Percentiles rank a stretch among this genome's conserved stretches.
Evolutionary conservation across 1,140 invertebrate species (phyloP).

Genomic region (Atta texana): DNA sequence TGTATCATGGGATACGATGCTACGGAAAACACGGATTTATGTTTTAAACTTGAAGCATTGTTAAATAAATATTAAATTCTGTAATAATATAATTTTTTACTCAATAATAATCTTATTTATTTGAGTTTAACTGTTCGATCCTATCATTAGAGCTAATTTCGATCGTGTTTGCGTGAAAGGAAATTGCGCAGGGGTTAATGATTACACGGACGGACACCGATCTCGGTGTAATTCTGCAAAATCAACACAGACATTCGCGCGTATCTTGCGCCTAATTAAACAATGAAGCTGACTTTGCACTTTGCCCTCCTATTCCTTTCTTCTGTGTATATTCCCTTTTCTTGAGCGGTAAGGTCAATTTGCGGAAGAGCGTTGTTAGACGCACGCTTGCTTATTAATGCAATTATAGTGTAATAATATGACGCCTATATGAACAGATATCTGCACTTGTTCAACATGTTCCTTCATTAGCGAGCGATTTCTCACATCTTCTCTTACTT

Average conservation of each 20-base stretch:
- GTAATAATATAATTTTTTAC: not conserved
- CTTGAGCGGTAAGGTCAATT: slow-evolving; percentile 34
- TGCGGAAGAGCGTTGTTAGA: slow-evolving; percentile 60
- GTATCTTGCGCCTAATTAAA: slow-evolving; percentile 36
- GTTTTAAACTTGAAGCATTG: not conserved
- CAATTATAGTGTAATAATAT: slow-evolving; percentile 62
- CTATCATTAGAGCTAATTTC: not conserved
- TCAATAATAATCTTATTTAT: not conserved
- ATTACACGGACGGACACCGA: slow-evolving; percentile 1
- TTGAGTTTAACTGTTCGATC: not conserved
- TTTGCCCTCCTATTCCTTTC: not conserved
- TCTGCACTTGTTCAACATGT: slow-evolving; percentile 40
- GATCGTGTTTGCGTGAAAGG: slow-evolving; percentile 14
- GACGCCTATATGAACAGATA: slow-evolving; percentile 32
- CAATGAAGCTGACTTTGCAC: no score
- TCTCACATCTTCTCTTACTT: slow-evolving; percentile 3
- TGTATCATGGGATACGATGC: not conserved
- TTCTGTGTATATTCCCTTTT: not conserved
- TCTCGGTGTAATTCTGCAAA: slow-evolving; percentile 36
- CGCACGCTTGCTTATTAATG: slow-evolving; percentile 65
- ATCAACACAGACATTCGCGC: slow-evolving; percentile 15
- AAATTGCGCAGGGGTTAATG: slow-evolving; percentile 20
- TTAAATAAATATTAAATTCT: slow-evolving; percentile 1
- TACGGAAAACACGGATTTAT: not conserved
- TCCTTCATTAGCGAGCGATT: slow-evolving; percentile 50